Conservation (phyloP, 2,113 vertebrate genomes). For the Paracanthobrama guichenoti region DNA sequence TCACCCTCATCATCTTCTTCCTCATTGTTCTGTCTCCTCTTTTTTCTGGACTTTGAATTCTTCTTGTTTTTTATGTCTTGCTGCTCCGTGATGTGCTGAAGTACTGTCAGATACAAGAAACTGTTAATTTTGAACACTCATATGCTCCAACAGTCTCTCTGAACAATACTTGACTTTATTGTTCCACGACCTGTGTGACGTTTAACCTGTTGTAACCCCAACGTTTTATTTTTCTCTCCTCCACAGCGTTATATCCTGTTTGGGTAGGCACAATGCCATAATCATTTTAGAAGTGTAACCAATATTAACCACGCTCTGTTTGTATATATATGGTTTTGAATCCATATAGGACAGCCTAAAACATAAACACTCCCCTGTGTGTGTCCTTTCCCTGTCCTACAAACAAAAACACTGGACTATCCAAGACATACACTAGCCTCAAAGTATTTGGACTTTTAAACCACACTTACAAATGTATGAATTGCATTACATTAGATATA, state of each 20-base stretch:
- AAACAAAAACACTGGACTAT: conserved; percentile 20
- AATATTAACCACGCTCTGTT: conserved; percentile 46
- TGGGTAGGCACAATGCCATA: conserved; percentile 52
- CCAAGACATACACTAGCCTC: conserved; percentile 9
- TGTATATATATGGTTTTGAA: conserved; percentile 12
- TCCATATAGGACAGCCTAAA: conserved; percentile 22
- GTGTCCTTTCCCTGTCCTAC: not conserved
- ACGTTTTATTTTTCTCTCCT: conserved; percentile 45
- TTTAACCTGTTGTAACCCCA: conserved; percentile 38
- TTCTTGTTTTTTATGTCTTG: conserved; percentile 82
- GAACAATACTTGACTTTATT: conserved; percentile 45
- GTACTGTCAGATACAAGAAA: conserved; percentile 68
- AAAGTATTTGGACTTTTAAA: not conserved
- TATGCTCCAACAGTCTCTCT: not conserved
- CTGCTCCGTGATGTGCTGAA: conserved; percentile 76
- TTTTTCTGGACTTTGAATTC: conserved; percentile 82
- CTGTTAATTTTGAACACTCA: not conserved
- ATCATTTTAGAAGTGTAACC: conserved; percentile 54
- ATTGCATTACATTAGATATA: not conserved
- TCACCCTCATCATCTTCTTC: conserved; percentile 74
- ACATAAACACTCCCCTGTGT: conserved; percentile 48
- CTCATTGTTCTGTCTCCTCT: conserved; percentile 81
- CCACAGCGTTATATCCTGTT: conserved; percentile 59
- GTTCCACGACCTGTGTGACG: conserved; percentile 48
- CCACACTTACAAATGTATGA: not conserved